Conservation (phyloP, 2,888 invertebrate genomes). For the Exephanes ischioxanthus region DNA sequence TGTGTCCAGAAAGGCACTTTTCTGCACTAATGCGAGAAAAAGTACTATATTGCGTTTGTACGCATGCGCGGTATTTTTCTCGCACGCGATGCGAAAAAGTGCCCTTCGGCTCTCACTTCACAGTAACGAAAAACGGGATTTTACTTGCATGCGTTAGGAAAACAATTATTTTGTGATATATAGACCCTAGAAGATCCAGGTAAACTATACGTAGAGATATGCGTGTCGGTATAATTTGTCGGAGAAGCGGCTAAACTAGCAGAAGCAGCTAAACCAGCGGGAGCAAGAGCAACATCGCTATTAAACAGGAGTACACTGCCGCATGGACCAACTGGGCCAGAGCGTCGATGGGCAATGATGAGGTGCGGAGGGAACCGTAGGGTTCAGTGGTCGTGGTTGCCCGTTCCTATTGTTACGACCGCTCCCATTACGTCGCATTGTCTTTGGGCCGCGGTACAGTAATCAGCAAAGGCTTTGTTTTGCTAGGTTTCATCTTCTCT, state of each 20-base stretch:
- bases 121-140: too few relatives aligned
- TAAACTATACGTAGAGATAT: background rate
- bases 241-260: background rate
- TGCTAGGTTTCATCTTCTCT: conserved; percentile 54
- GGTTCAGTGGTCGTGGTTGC: conserved; percentile 40
- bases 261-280: conserved; percentile 13
- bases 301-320: conserved; percentile 26
- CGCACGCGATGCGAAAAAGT: too few relatives aligned
- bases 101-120: too few relatives aligned
- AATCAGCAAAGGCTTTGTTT: conserved; percentile 75
- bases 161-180: background rate
- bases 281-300: conserved; percentile 1
- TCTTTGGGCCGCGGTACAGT: conserved; percentile 71
- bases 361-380: conserved; percentile 16
- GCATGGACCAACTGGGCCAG: conserved; percentile 22
- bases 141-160: too few relatives aligned
- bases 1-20: too few relatives aligned
- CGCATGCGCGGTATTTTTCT: background rate
- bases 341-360: conserved; percentile 58
- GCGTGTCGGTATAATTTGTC: background rate
- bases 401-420: conserved; percentile 72
- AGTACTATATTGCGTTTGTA: too few relatives aligned
- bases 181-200: background rate
- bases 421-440: conserved; percentile 76
- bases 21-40: too few relatives aligned